Evolutionary conservation across 2,113 vertebrate species (phyloP).

Genomic region (Dendropsophus ebraccatus): DNA sequence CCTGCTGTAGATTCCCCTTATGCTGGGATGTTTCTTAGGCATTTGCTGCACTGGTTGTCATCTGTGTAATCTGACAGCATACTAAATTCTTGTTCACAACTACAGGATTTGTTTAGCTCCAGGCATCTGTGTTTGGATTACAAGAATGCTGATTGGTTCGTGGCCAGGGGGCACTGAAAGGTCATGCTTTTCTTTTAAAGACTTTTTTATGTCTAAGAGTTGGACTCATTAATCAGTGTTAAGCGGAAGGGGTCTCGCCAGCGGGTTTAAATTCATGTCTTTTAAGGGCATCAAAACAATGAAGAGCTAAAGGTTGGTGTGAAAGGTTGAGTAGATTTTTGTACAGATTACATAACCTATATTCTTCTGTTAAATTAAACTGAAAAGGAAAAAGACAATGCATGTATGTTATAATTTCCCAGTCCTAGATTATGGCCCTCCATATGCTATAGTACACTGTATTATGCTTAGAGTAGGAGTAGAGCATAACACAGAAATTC

Average conservation of each 20-base stretch:
- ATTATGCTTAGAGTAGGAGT: too few species aligned
- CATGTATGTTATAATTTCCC: not conserved
- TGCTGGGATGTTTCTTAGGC: slow-evolving; percentile 65
- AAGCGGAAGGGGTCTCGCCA: slow-evolving; percentile 72
- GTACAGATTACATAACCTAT: slow-evolving; percentile 73
- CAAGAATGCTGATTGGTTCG: slow-evolving; percentile 93
- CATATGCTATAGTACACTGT: not conserved
- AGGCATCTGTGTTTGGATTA: slow-evolving; percentile 96
- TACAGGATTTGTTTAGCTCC: slow-evolving; percentile 89
- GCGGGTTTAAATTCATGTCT: slow-evolving; percentile 74
- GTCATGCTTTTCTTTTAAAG: slow-evolving; percentile 88
- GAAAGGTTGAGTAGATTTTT: slow-evolving; percentile 77
- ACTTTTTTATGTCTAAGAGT: slow-evolving; percentile 75
- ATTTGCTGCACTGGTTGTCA: slow-evolving; percentile 74
- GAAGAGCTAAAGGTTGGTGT: slow-evolving; percentile 73
- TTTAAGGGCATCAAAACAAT: slow-evolving; percentile 73
- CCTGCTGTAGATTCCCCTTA: slow-evolving; percentile 25
- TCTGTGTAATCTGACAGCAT: slow-evolving; percentile 78
- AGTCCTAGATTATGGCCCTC: not conserved
- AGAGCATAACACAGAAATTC: too few species aligned
- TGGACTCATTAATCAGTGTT: slow-evolving; percentile 78
- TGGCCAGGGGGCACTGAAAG: slow-evolving; percentile 87
- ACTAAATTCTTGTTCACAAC: slow-evolving; percentile 81
- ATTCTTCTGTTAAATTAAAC: slow-evolving; percentile 84
- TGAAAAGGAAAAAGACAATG: slow-evolving; percentile 56